Percentiles rank a stretch among this genome's conserved stretches.
These are phyloP conservation scores for Choloepus didactylus DNA, from an alignment of 2,797 vertebrate species.

Conservation along the genomic window DNA sequence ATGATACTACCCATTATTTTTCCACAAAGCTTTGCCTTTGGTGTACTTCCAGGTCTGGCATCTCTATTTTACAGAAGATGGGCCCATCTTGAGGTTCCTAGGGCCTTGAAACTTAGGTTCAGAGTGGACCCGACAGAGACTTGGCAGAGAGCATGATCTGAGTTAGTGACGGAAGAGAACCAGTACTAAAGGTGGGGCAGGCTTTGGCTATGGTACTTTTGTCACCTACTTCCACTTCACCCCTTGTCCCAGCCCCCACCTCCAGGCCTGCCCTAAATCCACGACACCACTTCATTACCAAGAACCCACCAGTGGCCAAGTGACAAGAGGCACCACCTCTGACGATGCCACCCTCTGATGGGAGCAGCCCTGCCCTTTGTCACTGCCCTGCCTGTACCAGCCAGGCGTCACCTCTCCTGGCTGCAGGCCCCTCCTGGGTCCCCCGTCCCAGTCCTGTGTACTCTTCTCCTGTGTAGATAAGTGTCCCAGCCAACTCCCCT, in stretches of 20 bases:
- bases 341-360: background rate
- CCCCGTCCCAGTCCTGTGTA: background rate
- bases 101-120: background rate
- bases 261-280: background rate
- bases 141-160: background rate
- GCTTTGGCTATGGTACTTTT: background rate
- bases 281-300: background rate
- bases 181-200: background rate
- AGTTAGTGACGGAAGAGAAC: background rate
- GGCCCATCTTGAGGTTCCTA: background rate
- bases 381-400: no score
- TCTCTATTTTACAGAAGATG: background rate
- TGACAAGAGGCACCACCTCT: background rate
- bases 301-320: background rate
- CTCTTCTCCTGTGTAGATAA: background rate
- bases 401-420: background rate
- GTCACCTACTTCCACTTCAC: no score
- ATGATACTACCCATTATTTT: fast-evolving
- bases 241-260: background rate
- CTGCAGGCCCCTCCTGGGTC: background rate
- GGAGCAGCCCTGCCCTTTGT: background rate
- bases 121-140: background rate
- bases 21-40: background rate
- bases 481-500: no score
- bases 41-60: background rate